Percentiles rank a stretch among this genome's conserved stretches.
These are phyloP conservation scores for Thamnaconus septentrionalis DNA, from an alignment of 2,113 vertebrate species.

Conservation along the genomic window DNA sequence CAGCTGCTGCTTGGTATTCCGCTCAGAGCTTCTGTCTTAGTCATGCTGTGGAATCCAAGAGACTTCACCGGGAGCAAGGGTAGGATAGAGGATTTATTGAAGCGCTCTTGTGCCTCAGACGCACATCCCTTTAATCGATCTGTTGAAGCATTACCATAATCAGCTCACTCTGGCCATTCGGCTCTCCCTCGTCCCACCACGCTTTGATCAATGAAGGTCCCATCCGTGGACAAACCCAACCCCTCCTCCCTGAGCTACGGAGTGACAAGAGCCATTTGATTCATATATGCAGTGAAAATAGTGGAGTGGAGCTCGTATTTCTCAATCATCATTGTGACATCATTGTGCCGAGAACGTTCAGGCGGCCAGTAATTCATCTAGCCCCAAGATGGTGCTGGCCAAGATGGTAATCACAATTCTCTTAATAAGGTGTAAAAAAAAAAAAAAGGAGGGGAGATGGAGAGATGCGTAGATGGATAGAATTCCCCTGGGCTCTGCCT, in stretches of 20 bases:
- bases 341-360: constrained; percentile 13
- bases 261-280: constrained; percentile 45
- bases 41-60: constrained; percentile 39
- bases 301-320: constrained; percentile 10
- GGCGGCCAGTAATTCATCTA: constrained; percentile 15
- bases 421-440: constrained; percentile 32
- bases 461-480: constrained; percentile 37
- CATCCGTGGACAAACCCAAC: constrained; percentile 23
- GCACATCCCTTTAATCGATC: constrained; percentile 65
- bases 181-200: constrained; percentile 12
- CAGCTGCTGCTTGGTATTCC: constrained; percentile 35
- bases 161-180: constrained; percentile 38
- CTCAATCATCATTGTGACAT: constrained; percentile 26
- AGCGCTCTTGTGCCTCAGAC: constrained; percentile 49
- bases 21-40: not conserved
- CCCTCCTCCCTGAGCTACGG: constrained; percentile 24
- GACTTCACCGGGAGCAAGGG: constrained; percentile 28
- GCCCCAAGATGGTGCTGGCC: constrained; percentile 8
- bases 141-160: constrained; percentile 62
- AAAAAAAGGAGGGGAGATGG: constrained; percentile 39
- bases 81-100: constrained; percentile 53
- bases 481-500: constrained; percentile 35
- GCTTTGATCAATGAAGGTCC: constrained; percentile 56
- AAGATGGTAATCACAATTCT: constrained; percentile 40
- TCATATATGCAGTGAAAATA: constrained; percentile 20